Evolutionary conservation across 2,888 invertebrate genomes (phyloP).

Genomic region (Erebia epiphron): DNA sequence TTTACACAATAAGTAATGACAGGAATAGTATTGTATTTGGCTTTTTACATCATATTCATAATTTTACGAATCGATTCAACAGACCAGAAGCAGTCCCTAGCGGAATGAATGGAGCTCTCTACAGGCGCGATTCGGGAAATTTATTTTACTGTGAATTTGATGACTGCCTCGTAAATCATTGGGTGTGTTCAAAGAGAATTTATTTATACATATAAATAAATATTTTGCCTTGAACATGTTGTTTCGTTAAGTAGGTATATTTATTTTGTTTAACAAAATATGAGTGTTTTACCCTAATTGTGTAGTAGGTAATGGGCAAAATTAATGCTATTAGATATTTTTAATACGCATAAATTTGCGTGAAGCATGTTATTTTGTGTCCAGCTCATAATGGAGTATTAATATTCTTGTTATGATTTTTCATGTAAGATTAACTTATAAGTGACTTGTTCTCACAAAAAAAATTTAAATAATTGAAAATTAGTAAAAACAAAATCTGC

Average conservation of each 20-base stretch:
- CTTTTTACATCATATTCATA: not conserved
- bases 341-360: too few species aligned
- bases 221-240: not conserved
- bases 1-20: too few species aligned
- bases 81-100: not conserved
- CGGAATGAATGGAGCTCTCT: not conserved
- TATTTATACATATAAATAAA: conserved; percentile 6
- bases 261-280: not conserved
- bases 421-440: not conserved
- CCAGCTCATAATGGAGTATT: too few species aligned
- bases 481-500: too few species aligned
- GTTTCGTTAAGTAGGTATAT: too few species aligned
- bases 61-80: not conserved
- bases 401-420: too few species aligned
- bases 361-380: too few species aligned
- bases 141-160: conserved; percentile 20
- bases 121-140: conserved; percentile 8
- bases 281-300: not conserved
- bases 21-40: not conserved
- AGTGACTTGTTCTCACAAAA: too few species aligned
- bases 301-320: not conserved
- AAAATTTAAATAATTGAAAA: too few species aligned
- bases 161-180: conserved; percentile 16
- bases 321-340: not conserved
- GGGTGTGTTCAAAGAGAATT: conserved; percentile 8